Conservation (phyloP, 2,797 vertebrate species). For the Semotilus atromaculatus region DNA sequence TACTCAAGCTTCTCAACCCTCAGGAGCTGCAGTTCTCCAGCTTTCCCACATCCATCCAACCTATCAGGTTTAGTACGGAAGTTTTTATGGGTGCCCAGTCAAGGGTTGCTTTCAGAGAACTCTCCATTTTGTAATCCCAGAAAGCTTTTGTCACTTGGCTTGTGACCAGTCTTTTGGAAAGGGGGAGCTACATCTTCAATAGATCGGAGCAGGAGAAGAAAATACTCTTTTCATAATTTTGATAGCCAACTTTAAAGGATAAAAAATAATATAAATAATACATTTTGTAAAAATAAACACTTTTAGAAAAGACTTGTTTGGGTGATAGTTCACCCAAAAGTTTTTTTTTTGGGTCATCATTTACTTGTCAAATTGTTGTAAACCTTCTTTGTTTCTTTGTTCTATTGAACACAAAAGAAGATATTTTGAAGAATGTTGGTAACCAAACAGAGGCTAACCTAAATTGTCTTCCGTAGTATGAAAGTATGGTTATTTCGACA, state of each 20-base stretch:
- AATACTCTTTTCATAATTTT: not conserved
- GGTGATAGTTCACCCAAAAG: not conserved
- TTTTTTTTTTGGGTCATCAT: not conserved
- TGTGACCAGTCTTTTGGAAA: slow-evolving; percentile 68
- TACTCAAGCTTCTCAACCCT: not conserved
- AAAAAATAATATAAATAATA: not conserved
- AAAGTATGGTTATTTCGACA: not conserved
- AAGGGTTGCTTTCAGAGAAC: slow-evolving; percentile 41
- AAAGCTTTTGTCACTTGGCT: slow-evolving; percentile 70
- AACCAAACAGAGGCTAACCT: not conserved
- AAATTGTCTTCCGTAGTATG: not conserved
- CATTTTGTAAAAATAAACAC: not conserved
- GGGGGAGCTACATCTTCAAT: slow-evolving; percentile 43
- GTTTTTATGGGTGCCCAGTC: slow-evolving; percentile 35
- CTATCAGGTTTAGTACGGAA: slow-evolving; percentile 17
- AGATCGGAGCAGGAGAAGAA: slow-evolving; percentile 1
- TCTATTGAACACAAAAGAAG: not conserved
- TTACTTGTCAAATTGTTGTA: not conserved
- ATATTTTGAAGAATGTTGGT: not conserved
- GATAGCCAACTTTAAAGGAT: not conserved
- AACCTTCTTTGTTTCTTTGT: not conserved
- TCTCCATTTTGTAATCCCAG: slow-evolving; percentile 72
- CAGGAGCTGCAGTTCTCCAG: not conserved
- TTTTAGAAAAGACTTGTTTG: not conserved
- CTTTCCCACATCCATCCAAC: slow-evolving; percentile 27